A percentile compares a stretch with the other conserved stretches of the same genome.
These are phyloP conservation scores for Cynocephalus volans DNA, from an alignment of 2,113 vertebrate species.

Conservation along the genomic window DNA sequence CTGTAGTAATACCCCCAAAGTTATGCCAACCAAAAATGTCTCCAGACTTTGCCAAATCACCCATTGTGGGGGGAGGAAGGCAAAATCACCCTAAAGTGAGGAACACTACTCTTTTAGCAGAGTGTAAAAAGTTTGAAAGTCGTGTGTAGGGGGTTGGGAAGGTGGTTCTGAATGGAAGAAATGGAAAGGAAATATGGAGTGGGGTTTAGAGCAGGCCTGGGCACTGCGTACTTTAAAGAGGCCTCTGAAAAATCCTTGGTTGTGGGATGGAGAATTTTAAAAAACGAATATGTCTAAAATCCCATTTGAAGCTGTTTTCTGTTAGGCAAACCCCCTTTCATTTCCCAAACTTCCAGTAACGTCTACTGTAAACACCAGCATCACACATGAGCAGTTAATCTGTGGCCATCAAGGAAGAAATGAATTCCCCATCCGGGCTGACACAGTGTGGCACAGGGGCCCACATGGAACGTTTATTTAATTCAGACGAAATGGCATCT, in stretches of 20 bases:
- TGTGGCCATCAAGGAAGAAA: background rate
- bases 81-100: background rate
- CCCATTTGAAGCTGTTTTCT: constrained; percentile 6
- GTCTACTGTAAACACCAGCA: background rate
- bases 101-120: background rate
- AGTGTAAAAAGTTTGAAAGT: background rate
- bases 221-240: background rate
- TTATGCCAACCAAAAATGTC: background rate
- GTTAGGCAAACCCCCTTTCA: background rate
- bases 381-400: background rate
- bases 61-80: background rate
- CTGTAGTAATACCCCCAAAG: background rate
- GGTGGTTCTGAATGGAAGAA: background rate
- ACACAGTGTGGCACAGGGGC: rapidly evolving
- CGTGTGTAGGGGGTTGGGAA: no score
- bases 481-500: background rate
- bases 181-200: background rate
- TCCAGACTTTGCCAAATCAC: background rate
- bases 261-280: background rate
- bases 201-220: background rate
- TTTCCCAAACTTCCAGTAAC: background rate
- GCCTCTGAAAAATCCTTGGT: background rate
- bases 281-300: background rate
- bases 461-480: background rate
- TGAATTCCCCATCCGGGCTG: background rate